Evolutionary conservation across 2,113 vertebrate genomes (phyloP).

Genomic region (Puffinus mauretanicus): DNA sequence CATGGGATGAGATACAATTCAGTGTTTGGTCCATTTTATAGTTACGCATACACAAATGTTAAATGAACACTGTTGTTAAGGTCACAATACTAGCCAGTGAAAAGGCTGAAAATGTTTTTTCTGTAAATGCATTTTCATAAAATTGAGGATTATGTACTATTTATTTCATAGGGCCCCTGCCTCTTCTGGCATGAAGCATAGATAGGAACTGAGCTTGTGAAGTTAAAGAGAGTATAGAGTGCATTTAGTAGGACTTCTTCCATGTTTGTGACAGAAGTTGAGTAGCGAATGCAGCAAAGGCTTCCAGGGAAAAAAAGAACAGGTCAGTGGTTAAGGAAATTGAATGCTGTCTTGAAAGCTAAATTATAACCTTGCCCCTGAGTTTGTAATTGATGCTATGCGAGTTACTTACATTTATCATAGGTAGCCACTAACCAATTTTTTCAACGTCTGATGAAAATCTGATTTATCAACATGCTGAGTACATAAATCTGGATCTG

Average conservation of each 20-base stretch:
- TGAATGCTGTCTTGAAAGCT: not conserved
- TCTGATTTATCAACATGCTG: not conserved
- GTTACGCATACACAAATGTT: not conserved
- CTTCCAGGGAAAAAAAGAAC: not conserved
- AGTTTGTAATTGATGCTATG: not conserved
- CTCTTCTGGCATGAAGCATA: not conserved
- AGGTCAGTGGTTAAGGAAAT: not conserved
- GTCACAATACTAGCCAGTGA: not conserved
- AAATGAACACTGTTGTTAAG: not conserved
- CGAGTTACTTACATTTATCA: not conserved
- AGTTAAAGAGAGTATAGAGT: not conserved
- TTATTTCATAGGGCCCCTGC: not conserved
- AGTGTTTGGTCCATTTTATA: not conserved
- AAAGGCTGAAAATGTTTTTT: not conserved
- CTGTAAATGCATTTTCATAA: not conserved
- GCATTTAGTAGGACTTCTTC: not conserved
- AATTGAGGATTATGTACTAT: not conserved
- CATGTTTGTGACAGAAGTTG: not conserved
- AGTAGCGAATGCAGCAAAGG: not conserved
- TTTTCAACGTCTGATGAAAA: not conserved
- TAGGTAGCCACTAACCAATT: not conserved
- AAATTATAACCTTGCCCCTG: not conserved
- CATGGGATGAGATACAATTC: not conserved
- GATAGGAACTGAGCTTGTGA: not conserved
- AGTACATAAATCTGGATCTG: not conserved